These are phyloP conservation scores for Caenorhabditis wallacei DNA, from an alignment of 2,888 invertebrate genomes.

Conservation along the genomic window DNA sequence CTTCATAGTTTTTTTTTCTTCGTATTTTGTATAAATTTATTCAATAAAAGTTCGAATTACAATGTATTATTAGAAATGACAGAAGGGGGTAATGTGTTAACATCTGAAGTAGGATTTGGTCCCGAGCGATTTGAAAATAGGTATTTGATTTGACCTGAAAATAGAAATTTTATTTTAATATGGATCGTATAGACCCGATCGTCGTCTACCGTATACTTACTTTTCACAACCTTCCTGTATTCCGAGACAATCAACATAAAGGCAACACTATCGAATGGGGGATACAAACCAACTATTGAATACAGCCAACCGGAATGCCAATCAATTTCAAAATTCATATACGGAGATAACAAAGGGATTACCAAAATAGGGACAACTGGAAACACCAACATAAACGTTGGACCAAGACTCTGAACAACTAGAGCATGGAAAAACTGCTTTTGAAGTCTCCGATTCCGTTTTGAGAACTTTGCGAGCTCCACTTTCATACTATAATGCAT, in stretches of 20 bases:
- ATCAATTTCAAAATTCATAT: not conserved
- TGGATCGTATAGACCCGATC: too few species aligned
- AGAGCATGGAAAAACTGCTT: constrained; percentile 28
- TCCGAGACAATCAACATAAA: not conserved
- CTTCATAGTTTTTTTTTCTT: too few species aligned
- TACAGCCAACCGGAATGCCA: not conserved
- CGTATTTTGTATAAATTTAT: too few species aligned
- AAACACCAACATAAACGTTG: constrained; percentile 9
- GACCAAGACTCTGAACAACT: constrained; percentile 19
- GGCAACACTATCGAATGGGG: not conserved
- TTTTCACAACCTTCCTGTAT: not conserved
- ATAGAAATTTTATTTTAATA: too few species aligned
- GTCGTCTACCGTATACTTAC: too few species aligned
- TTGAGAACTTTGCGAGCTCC: constrained; percentile 18
- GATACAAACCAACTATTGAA: not conserved
- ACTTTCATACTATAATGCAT: constrained; percentile 8
- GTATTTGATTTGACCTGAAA: too few species aligned
- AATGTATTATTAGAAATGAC: too few species aligned
- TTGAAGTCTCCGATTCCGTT: constrained; percentile 20
- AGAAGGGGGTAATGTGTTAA: too few species aligned
- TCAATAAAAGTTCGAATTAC: too few species aligned
- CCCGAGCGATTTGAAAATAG: too few species aligned
- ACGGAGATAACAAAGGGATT: not conserved
- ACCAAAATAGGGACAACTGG: not conserved
- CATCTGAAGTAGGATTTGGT: too few species aligned